Base-by-base conservation (phyloP, 2,113 vertebrate species). In the Nothoprocta perdicaria region DNA sequence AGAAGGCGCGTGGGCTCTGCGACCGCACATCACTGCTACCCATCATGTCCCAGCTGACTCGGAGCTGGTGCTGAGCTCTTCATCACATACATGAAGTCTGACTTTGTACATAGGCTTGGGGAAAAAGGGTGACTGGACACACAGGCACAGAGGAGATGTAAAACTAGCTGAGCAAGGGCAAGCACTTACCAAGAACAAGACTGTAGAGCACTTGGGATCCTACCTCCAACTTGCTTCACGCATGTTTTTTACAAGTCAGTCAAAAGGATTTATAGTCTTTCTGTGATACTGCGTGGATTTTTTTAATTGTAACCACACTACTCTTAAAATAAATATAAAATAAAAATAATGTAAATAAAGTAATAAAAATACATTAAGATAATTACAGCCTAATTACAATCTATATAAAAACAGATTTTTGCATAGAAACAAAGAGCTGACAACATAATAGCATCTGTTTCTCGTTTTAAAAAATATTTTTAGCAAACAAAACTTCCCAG, bases 251-350 rank as follows among this genome's bases (percentile, higher is more conserved):
- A 57, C 53, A 31, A 57, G 17, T 15, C 27, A 57, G 53, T 57
- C 53, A 31, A 60, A n/a, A 35, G 55, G 8, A 45, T 43, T 23
- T 40, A 12, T n/a, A 71, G 12, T 29, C 19, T 83, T 73, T 72
- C 23, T 73, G 6, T 55, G 63, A 58, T 16, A 82, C 6, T 76
- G 3, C 23, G 15, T 43, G 27, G 48, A 48, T 38, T 41, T 12
- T 17, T 0, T 3, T 40, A 63, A 61, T 78, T 29, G 48, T 1
- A 0, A 53, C 8, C 5, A 75, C 31, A 9, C 2, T 45, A 29
- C 24, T 50, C 80, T 35, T 84, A 31, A 38, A 38, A 38, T 38
- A 38, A 38, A 38, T 8, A 38, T 38, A 38, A 38, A 38, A 38
- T 38, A 38, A 38, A 38, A 38, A 38, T 38, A 38, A 38, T 38